Base-by-base conservation (phyloP, 2,888 invertebrate species). In the Luffia ferchaultella region DNA sequence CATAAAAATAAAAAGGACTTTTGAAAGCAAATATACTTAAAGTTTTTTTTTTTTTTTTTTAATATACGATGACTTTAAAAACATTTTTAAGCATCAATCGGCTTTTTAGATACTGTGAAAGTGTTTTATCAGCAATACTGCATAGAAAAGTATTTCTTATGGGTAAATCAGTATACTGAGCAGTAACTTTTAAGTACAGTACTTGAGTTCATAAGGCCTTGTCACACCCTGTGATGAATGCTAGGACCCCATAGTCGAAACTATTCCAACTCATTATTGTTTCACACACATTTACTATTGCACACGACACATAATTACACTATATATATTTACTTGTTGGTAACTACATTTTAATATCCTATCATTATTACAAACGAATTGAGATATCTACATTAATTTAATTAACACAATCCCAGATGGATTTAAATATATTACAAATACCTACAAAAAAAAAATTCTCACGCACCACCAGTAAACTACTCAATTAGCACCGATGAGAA, bases 401-500 rank as follows among this genome's bases (percentile, higher is more conserved):
- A 42, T 5, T 7, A 3, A 7, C n/a, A 16, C 16, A 16, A 16
- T 16, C 43, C 16, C 16, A 42, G 3, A 42, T 16, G 5, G n/a
- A 16, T 7, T 42, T 17, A 42, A 15, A 42, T 17, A 42, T 42
- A 17, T 42, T 16, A n/a, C n/a, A 42, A 42, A n/a, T n/a, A n/a
- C n/a, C n/a, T n/a, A n/a, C n/a, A n/a, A n/a, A n/a, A n/a, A n/a
- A n/a, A 3, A 42, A 3, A 42, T 17, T 16, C 3, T n/a, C 80
- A 60, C 70, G 70, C 75, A 79, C 78, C 80, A 67, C 71, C 68
- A 59, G 72, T 75, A 76, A 76, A 42, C 45, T 40, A 45, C 45
- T 45, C 45, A 50, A 50, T 78, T 82, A 82, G 82, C 82, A 82
- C 82, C 82, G 80, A 75, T 80, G 67, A 73, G 65, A 74, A 75